Conservation (phyloP, 2,888 invertebrate genomes). For the Aspidiotus destructor region DNA sequence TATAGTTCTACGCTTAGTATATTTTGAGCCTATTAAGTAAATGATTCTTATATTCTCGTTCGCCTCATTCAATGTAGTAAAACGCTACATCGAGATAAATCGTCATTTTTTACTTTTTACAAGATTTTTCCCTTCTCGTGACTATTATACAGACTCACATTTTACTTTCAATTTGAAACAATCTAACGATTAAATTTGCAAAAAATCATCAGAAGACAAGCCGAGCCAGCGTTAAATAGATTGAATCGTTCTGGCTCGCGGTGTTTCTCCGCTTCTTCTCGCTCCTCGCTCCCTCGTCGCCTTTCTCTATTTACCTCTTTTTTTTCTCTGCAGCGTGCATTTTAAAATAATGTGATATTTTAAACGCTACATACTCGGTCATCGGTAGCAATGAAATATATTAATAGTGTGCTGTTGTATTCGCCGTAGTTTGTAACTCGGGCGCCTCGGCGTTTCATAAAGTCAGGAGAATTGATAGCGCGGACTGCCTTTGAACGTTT, state of each 20-base stretch:
- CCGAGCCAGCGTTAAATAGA: background rate
- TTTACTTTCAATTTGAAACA: background rate
- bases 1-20: no score
- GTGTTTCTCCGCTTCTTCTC: background rate
- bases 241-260: constrained; percentile 4
- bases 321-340: background rate
- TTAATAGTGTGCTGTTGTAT: constrained; percentile 2
- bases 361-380: constrained; percentile 2
- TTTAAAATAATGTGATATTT: background rate
- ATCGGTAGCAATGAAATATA: constrained; percentile 3
- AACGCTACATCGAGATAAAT: no score
- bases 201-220: background rate
- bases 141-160: background rate
- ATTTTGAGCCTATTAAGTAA: no score
- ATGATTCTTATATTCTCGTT: no score
- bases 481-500: constrained; percentile 13
- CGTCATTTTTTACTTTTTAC: background rate
- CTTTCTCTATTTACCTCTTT: background rate
- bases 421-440: constrained; percentile 4
- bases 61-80: no score
- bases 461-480: background rate
- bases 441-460: constrained; percentile 2
- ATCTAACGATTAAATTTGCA: background rate
- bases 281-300: no score
- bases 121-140: background rate